Conservation (phyloP, 1,140 invertebrate genomes). For the Drosophila navojoa region DNA sequence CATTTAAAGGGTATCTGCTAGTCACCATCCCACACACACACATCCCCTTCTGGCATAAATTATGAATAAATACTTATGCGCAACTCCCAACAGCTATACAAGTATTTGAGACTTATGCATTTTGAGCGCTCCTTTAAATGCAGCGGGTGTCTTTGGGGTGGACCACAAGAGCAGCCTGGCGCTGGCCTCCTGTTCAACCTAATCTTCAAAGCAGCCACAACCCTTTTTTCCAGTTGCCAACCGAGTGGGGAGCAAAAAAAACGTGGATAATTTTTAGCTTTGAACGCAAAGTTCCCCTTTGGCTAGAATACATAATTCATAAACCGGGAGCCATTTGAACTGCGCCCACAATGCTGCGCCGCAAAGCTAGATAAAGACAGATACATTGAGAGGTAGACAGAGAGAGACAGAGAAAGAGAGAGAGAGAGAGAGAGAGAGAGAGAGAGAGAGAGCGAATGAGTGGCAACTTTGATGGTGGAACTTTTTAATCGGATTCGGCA, state of each 20-base stretch:
- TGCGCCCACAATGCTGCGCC: constrained; percentile 30
- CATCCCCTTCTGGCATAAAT: constrained; percentile 11
- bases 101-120: constrained; percentile 57
- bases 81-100: constrained; percentile 38
- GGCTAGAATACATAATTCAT: constrained; percentile 75
- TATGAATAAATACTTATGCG: constrained; percentile 48
- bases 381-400: not conserved
- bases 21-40: not conserved
- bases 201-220: constrained; percentile 67
- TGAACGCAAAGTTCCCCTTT: constrained; percentile 58
- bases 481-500: constrained; percentile 73
- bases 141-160: constrained; percentile 22
- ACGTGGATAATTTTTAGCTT: constrained; percentile 68
- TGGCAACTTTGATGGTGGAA: constrained; percentile 67
- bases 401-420: not conserved
- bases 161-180: not conserved
- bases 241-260: constrained; percentile 10
- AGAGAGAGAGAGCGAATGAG: not conserved
- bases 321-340: constrained; percentile 49
- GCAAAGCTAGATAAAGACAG: constrained; percentile 4
- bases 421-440: not conserved
- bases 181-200: constrained; percentile 34
- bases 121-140: constrained; percentile 52
- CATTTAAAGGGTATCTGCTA: constrained; percentile 12
- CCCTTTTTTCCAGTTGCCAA: constrained; percentile 50